These are phyloP conservation scores for Cecropterus lyciades DNA, from an alignment of 1,140 invertebrate genomes.

Conservation along the genomic window DNA sequence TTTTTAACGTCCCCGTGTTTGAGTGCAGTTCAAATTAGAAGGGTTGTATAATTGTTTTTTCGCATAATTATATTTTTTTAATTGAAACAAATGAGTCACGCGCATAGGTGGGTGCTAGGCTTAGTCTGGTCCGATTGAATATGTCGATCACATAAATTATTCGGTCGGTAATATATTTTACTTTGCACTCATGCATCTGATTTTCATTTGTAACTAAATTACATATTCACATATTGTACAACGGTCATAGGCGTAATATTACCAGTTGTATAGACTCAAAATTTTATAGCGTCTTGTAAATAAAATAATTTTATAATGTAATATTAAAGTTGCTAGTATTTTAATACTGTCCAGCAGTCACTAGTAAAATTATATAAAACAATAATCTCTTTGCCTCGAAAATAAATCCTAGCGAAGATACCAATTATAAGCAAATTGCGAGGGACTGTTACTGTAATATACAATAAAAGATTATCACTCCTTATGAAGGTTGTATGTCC, in stretches of 20 bases:
- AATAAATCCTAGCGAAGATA: conserved; percentile 42
- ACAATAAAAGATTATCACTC: conserved; percentile 59
- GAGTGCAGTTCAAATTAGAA: conserved; percentile 67
- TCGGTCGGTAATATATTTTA: conserved; percentile 6
- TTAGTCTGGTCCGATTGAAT: conserved; percentile 13
- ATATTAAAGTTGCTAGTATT: conserved; percentile 49
- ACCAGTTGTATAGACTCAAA: conserved; percentile 30
- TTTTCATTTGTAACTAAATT: conserved; percentile 18
- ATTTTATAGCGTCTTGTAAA: conserved; percentile 43
- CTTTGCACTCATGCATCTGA: conserved; percentile 25
- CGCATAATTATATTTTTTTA: conserved; percentile 72
- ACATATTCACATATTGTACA: conserved; percentile 12
- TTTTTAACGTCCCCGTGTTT: conserved; percentile 64
- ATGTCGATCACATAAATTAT: conserved; percentile 7
- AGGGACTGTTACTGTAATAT: conserved; percentile 64
- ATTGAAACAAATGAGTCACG: conserved; percentile 61
- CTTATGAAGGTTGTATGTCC: conserved; percentile 82
- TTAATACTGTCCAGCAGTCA: conserved; percentile 39
- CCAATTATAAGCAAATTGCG: conserved; percentile 45
- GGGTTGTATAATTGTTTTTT: conserved; percentile 68
- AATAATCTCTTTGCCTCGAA: conserved; percentile 40
- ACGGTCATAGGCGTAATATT: conserved; percentile 16
- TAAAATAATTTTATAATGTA: conserved; percentile 57
- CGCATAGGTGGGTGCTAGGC: conserved; percentile 65
- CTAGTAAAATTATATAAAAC: conserved; percentile 48